Conservation (phyloP, 2,113 vertebrate genomes). For the Petrocephalus zakoni region DNA sequence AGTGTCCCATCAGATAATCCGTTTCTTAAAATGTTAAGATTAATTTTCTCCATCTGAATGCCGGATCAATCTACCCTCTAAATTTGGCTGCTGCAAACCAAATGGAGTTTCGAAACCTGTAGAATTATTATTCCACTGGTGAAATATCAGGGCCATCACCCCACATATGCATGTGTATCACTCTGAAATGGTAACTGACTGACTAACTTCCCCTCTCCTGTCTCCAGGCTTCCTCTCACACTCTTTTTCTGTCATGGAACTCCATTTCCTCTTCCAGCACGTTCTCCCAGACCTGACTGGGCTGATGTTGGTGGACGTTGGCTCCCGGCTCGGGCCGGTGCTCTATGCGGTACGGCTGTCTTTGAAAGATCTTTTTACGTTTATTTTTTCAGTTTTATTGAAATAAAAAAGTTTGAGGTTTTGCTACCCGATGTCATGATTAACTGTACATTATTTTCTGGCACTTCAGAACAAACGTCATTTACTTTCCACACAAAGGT, state of each 20-base stretch:
- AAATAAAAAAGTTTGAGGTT: not conserved
- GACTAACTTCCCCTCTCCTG: conserved; percentile 34
- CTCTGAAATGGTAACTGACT: not conserved
- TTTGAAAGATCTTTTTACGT: not conserved
- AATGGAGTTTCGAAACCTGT: not conserved
- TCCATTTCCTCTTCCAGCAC: conserved; percentile 82
- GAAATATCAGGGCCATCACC: not conserved
- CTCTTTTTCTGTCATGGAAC: conserved; percentile 83
- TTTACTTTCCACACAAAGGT: not conserved
- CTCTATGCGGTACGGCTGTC: conserved; percentile 73
- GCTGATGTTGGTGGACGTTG: conserved; percentile 79
- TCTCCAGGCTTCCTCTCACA: conserved; percentile 86
- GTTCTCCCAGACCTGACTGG: conserved; percentile 81
- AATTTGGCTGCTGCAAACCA: not conserved
- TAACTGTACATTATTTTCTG: not conserved
- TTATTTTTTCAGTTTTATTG: not conserved
- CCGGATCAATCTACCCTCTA: not conserved
- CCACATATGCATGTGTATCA: not conserved
- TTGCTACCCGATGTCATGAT: not conserved
- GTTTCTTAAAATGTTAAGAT: not conserved
- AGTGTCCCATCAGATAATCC: not conserved
- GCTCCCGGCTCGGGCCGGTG: conserved; percentile 86
- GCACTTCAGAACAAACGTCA: not conserved
- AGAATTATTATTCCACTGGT: not conserved
- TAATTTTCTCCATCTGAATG: not conserved